These are phyloP conservation scores for Lineus longissimus DNA, from an alignment of 1,140 invertebrate genomes.

Conservation along the genomic window DNA sequence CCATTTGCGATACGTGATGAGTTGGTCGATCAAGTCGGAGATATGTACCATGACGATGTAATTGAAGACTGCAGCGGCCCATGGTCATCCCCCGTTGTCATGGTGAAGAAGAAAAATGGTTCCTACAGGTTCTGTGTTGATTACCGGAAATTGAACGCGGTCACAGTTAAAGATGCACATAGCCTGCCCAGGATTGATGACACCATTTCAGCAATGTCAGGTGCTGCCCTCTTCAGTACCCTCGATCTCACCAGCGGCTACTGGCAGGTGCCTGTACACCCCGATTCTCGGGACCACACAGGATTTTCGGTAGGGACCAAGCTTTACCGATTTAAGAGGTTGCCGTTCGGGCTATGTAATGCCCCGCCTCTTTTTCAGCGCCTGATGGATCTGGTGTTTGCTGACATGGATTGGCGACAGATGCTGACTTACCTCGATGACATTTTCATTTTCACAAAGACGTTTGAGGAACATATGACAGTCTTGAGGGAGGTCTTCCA, in stretches of 20 bases:
- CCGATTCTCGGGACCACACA: constrained; percentile 43
- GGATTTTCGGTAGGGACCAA: constrained; percentile 23
- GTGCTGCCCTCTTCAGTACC: constrained; percentile 22
- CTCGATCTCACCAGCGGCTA: constrained; percentile 35
- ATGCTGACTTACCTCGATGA: constrained; percentile 18
- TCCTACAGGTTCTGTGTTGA: constrained; percentile 35
- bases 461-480: no score
- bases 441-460: constrained; percentile 11
- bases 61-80: constrained; percentile 29
- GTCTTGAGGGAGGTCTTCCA: no score
- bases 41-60: constrained; percentile 22
- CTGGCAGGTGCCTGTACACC: constrained; percentile 50
- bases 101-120: constrained; percentile 33
- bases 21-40: constrained; percentile 5
- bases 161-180: constrained; percentile 25
- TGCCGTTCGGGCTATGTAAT: constrained; percentile 18
- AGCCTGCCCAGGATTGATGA: constrained; percentile 36
- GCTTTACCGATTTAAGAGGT: constrained; percentile 21
- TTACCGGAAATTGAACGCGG: constrained; percentile 31
- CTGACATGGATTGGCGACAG: constrained; percentile 11
- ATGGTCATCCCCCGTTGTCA: constrained; percentile 37
- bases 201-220: constrained; percentile 21
- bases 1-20: constrained; percentile 13
- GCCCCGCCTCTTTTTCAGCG: constrained; percentile 13
- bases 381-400: constrained; percentile 16